These are phyloP conservation scores for Parambassis ranga DNA, from an alignment of 2,797 vertebrate genomes.

Conservation along the genomic window DNA sequence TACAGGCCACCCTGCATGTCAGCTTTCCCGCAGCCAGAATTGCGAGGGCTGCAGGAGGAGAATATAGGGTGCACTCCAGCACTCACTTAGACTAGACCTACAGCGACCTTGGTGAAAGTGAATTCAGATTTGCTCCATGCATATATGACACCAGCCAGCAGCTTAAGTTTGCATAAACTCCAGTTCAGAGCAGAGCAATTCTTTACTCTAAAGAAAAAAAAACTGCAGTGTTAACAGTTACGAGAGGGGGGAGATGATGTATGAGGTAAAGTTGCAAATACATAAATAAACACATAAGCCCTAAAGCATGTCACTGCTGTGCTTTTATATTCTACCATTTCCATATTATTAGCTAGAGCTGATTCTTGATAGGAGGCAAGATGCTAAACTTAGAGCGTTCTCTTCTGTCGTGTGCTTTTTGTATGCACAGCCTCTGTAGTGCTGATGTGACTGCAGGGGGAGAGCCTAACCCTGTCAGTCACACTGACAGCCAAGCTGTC, in stretches of 20 bases:
- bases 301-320: slow-evolving; percentile 61
- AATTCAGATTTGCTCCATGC: slow-evolving; percentile 52
- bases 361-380: slow-evolving; percentile 44
- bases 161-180: slow-evolving; percentile 45
- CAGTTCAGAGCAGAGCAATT: slow-evolving; percentile 17
- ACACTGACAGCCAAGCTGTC: slow-evolving; percentile 72
- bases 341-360: slow-evolving; percentile 64
- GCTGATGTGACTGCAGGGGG: slow-evolving; percentile 69
- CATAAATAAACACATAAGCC: slow-evolving; percentile 77
- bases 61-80: slow-evolving; percentile 45
- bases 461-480: slow-evolving; percentile 73
- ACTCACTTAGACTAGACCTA: slow-evolving; percentile 58
- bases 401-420: slow-evolving; percentile 54
- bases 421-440: slow-evolving; percentile 60
- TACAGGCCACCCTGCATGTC: slow-evolving; percentile 70
- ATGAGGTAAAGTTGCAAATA: slow-evolving; percentile 71
- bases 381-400: slow-evolving; percentile 60
- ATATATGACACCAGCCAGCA: slow-evolving; percentile 45
- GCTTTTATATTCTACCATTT: slow-evolving; percentile 60
- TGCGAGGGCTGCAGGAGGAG: slow-evolving; percentile 45
- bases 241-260: slow-evolving; percentile 53
- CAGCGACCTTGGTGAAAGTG: slow-evolving; percentile 46
- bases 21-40: slow-evolving; percentile 50
- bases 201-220: slow-evolving; percentile 43
- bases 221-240: slow-evolving; percentile 76